phyloP scores from a whole-genome alignment of 2,797 vertebrate species.

The Todus mexicanus region DNA sequence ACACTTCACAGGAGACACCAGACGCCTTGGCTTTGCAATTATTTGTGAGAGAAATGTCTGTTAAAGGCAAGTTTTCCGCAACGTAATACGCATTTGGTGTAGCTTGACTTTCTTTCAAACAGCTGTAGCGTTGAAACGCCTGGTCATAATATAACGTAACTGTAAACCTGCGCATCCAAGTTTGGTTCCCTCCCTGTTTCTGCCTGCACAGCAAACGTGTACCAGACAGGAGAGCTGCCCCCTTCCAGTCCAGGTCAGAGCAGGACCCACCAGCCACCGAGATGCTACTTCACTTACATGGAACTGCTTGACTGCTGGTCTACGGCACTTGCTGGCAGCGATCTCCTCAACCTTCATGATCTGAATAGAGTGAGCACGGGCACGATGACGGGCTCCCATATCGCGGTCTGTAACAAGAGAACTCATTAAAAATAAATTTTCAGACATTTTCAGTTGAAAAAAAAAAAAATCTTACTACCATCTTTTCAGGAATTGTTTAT shows the following conservation, averaged over 20 bases:
- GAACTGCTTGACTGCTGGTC: constrained; percentile 70
- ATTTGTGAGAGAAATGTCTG: not conserved
- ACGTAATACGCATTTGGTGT: fast-evolving
- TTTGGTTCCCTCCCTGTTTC: not conserved
- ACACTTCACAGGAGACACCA: not conserved
- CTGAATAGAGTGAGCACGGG: constrained; percentile 95
- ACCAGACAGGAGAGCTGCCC: not conserved
- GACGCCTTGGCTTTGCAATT: not conserved
- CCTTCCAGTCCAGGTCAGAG: fast-evolving
- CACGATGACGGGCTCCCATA: constrained; percentile 95
- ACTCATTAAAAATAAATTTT: not conserved
- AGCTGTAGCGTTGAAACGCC: not conserved
- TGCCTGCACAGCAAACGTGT: not conserved
- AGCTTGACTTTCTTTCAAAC: not conserved
- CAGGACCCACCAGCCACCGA: not conserved
- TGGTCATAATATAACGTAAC: not conserved
- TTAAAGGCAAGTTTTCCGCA: not conserved
- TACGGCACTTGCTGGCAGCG: constrained; percentile 71
- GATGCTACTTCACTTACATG: constrained; percentile 78
- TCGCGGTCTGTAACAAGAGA: constrained; percentile 83
- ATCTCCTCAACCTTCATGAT: constrained; percentile 99
- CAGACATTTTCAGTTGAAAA: not conserved
- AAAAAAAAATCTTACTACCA: not conserved
- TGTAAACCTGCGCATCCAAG: not conserved
- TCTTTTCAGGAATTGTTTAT: not conserved